Conservation (phyloP, 1,140 invertebrate genomes). For the Sesamia nonagrioides region DNA sequence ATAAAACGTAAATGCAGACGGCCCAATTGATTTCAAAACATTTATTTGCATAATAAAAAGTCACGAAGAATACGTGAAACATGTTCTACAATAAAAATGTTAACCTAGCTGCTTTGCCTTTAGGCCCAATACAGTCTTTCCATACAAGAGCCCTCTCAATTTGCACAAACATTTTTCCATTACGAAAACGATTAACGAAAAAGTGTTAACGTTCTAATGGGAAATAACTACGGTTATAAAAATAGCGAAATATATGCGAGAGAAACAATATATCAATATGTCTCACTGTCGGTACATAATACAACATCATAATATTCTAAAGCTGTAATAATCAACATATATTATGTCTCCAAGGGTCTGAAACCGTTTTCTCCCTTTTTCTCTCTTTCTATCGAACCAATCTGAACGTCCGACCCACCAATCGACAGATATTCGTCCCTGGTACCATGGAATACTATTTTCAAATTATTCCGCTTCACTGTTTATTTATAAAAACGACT, state of each 20-base stretch:
- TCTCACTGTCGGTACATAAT: conserved; percentile 4
- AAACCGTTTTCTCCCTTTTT: too few relatives aligned
- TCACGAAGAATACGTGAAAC: conserved; percentile 22
- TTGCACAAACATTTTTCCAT: conserved; percentile 14
- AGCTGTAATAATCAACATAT: conserved; percentile 29
- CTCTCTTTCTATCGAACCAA: too few relatives aligned
- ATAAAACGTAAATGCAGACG: conserved; percentile 64
- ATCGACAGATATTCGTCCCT: too few relatives aligned
- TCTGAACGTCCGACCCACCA: too few relatives aligned
- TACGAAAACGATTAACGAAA: not conserved
- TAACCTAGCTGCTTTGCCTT: conserved; percentile 38
- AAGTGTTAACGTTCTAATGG: not conserved
- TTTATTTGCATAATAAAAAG: conserved; percentile 42
- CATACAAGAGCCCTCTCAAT: not conserved
- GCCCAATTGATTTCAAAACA: conserved; percentile 65
- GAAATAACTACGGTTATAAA: conserved; percentile 25
- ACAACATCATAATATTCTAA: conserved; percentile 25
- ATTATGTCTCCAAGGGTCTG: too few relatives aligned
- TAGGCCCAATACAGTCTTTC: conserved; percentile 38
- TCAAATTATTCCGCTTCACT: too few relatives aligned
- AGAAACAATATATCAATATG: conserved; percentile 10
- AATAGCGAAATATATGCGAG: not conserved
- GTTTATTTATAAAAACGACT: too few relatives aligned
- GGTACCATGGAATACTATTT: too few relatives aligned
- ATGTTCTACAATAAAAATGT: conserved; percentile 15